These are phyloP conservation scores for Heterotilapia buettikoferi DNA, from an alignment of 2,113 vertebrate species.

Conservation along the genomic window DNA sequence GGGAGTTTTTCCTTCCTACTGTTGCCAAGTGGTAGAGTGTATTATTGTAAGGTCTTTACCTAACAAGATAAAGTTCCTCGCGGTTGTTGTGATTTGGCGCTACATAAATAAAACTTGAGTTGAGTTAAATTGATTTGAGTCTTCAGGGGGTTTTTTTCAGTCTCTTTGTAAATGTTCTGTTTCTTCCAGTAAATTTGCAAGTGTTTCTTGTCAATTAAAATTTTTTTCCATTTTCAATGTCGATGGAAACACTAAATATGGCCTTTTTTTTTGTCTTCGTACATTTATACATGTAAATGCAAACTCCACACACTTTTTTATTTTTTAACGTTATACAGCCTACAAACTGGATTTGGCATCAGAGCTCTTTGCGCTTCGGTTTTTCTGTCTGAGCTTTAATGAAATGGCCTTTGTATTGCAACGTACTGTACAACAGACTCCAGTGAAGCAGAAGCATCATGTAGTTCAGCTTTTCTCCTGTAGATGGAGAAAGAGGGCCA, in stretches of 20 bases:
- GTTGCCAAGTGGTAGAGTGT: neutral
- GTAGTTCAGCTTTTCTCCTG: conserved; percentile 28
- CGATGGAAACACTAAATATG: neutral
- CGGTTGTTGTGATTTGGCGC: neutral
- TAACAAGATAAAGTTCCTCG: neutral
- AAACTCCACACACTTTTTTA: neutral
- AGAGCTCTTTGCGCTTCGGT: neutral
- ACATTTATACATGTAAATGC: neutral
- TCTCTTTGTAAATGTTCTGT: neutral
- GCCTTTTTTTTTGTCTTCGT: neutral
- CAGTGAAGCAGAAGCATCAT: conserved; percentile 9
- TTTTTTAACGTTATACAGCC: neutral
- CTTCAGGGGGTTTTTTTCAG: neutral
- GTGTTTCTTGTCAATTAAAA: neutral
- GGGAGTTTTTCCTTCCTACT: neutral
- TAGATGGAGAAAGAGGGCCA: conserved; percentile 11
- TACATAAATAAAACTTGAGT: neutral
- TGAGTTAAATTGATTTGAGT: neutral
- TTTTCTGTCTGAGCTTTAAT: neutral
- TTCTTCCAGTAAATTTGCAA: neutral
- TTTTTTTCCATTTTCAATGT: neutral
- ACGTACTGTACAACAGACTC: neutral
- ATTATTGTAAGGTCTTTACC: neutral
- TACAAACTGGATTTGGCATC: neutral
- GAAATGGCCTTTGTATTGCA: neutral